These are phyloP conservation scores for Strigops habroptila DNA, from an alignment of 2,113 vertebrate species.

Conservation along the genomic window DNA sequence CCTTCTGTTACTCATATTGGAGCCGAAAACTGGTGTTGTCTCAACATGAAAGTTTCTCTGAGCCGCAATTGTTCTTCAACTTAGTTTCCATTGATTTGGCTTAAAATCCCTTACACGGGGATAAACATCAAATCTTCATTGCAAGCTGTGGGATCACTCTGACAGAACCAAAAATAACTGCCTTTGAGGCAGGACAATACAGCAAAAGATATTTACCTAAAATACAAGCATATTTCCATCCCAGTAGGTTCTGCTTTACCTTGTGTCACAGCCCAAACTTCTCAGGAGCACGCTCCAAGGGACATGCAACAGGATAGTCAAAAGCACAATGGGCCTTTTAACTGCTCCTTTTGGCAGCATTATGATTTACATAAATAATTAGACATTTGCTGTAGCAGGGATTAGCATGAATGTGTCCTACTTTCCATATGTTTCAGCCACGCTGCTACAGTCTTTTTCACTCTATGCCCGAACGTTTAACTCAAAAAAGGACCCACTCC, in stretches of 20 bases:
- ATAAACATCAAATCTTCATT: neutral
- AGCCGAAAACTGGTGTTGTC: neutral
- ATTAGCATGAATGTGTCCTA: neutral
- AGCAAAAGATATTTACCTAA: neutral
- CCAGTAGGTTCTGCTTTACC: neutral
- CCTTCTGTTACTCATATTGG: neutral
- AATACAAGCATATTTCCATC: neutral
- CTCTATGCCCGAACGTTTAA: neutral
- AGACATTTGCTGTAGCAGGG: neutral
- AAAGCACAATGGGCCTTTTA: neutral
- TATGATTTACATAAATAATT: neutral
- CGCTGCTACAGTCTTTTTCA: neutral
- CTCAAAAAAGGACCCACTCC: neutral
- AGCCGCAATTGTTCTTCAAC: neutral
- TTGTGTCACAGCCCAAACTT: neutral
- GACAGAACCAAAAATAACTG: neutral
- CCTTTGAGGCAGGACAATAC: neutral
- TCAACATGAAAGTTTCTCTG: neutral
- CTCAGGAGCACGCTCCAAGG: neutral
- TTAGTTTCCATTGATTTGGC: neutral
- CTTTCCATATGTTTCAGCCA: neutral
- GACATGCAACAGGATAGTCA: fast-evolving
- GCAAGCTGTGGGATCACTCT: neutral
- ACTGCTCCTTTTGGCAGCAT: neutral
- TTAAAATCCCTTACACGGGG: neutral